Base-by-base conservation (phyloP, 2,113 vertebrate species). In the Nannobrachium achirus region DNA sequence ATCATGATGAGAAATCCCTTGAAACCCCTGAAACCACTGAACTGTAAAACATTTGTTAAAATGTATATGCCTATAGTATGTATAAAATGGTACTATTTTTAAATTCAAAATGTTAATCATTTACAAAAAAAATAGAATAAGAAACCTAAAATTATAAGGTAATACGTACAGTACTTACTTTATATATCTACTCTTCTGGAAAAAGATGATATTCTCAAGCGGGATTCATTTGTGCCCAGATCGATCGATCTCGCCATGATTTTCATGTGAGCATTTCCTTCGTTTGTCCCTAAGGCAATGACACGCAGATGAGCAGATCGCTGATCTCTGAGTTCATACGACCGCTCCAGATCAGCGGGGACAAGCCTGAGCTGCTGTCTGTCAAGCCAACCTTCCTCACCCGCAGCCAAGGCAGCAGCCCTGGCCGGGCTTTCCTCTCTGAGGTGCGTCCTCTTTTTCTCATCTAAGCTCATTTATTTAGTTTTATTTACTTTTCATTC, bases 351-450 rank as follows among this genome's bases (percentile, higher is more conserved):
- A 88, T 94, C 39, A 92, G 93, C 4, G 89, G 92, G 75, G 96
- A 96, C 85, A 95, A 95, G 79, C 93, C 93, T 0, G 95, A 96
- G 74, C 92, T 95, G 10, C 88, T 95, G 59, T 93, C 94, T 1
- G 84, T 93, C 89, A 97, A 94, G 84, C 96, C 97, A 58, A 92
- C 94, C 58, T 94, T 96, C 86, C 94, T 96, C 80, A 90, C 92
- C 44, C 92, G 93, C 72, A 83, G 93, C 48, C 86, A 88, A 69
- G 73, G 92, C 19, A 81, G 91, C 60, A 93, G 93, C 89, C 91
- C 93, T 77, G 92, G 93, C 81, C 94, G 92, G 89, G 88, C 93
- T 85, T 93, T 93, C 89, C 95, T 96, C 71, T 92, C 95, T 51
- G 93, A 97, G 85, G 98, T 98, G 59, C 67, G 80, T 75, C 66